Evolutionary conservation across 1,140 invertebrate genomes (phyloP).

Genomic region (Drosophila tropicalis): DNA sequence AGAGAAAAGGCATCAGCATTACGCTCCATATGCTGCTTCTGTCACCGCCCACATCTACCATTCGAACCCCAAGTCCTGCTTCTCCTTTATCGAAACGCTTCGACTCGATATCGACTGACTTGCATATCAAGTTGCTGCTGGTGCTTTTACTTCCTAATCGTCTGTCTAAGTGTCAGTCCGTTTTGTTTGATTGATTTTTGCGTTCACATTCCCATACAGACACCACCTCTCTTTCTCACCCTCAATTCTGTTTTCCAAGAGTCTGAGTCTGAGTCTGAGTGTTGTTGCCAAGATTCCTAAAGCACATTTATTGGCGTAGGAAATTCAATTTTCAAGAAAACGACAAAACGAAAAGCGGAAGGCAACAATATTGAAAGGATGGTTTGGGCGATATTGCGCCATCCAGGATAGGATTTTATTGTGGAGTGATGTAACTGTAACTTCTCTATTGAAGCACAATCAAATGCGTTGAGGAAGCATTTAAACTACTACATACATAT

Average conservation of each 20-base stretch:
- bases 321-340: constrained; percentile 55
- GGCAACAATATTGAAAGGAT: constrained; percentile 7
- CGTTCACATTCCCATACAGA: constrained; percentile 9
- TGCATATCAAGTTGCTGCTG: constrained; percentile 58
- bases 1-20: constrained; percentile 21
- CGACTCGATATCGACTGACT: constrained; percentile 32
- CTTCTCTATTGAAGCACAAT: constrained; percentile 1
- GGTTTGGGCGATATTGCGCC: background rate
- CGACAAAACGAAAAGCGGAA: constrained; percentile 9
- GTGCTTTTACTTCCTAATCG: constrained; percentile 57
- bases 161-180: constrained; percentile 62
- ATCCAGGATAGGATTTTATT: background rate
- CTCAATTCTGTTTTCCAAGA: background rate
- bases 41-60: background rate
- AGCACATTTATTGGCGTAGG: constrained; percentile 58
- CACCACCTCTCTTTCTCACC: background rate
- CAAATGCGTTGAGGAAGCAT: background rate
- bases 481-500: background rate
- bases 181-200: constrained; percentile 64
- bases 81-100: background rate
- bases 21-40: constrained; percentile 7
- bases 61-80: background rate
- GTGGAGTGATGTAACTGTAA: background rate
- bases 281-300: constrained; percentile 7
- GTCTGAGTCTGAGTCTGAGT: constrained; percentile 25